Percentiles rank a stretch among this genome's conserved stretches.
These are phyloP conservation scores for Cremastinae sp. DNA, from an alignment of 2,888 invertebrate genomes.

Conservation along the genomic window DNA sequence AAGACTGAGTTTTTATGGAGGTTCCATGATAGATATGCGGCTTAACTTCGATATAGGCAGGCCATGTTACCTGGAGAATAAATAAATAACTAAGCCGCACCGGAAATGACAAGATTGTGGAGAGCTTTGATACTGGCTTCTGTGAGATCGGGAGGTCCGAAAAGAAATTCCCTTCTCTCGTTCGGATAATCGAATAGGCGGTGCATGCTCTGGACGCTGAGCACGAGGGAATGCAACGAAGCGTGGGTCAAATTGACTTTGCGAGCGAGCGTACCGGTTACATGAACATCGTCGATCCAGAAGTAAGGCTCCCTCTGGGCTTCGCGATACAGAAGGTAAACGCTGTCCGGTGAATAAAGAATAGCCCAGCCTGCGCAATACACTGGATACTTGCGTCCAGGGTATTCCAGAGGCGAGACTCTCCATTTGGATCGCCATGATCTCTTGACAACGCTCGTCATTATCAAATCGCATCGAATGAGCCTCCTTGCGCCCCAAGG, in stretches of 20 bases:
- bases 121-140: constrained; percentile 81
- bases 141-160: constrained; percentile 82
- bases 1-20: too few relatives aligned
- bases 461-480: constrained; percentile 84
- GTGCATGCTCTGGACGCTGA: constrained; percentile 74
- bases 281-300: constrained; percentile 92
- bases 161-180: constrained; percentile 80
- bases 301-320: constrained; percentile 86
- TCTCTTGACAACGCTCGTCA: constrained; percentile 82
- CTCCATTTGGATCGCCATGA: constrained; percentile 89
- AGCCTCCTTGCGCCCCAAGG: constrained; percentile 84
- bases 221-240: constrained; percentile 80
- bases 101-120: constrained; percentile 79
- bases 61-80: constrained; percentile 5
- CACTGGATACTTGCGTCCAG: constrained; percentile 84
- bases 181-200: constrained; percentile 71
- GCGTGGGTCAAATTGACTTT: constrained; percentile 83
- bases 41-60: constrained; percentile 8
- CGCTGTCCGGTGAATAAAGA: constrained; percentile 85
- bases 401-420: constrained; percentile 86
- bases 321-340: constrained; percentile 82
- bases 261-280: constrained; percentile 86
- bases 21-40: too few relatives aligned
- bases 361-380: constrained; percentile 90
- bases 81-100: constrained; percentile 41